Evolutionary conservation across 1,140 invertebrate genomes (phyloP), one percentile per base, ranked within the genome.

Genomic region (Colletes latitarsis): DNA sequence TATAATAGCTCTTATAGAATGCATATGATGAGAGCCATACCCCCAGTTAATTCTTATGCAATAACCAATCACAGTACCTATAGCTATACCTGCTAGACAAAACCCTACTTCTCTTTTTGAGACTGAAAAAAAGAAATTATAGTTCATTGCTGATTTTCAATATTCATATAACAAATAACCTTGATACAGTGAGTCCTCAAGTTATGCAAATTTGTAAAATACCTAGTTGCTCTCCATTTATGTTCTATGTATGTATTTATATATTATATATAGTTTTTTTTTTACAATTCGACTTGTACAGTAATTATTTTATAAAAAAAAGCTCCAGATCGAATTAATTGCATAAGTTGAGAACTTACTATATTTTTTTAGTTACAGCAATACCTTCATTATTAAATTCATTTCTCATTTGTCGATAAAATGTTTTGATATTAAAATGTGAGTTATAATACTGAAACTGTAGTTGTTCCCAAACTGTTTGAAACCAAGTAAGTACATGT

Each of bases 1-100:
- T 78, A 94, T 93, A 21, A 95, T 85, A 64, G 94, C 93, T 91
- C 93, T 94, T 92, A 95, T 94, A 71, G 92, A 90, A 76, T 93
- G 91, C 41, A 93, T 77, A 69, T 92, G 89, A 77, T 82, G 83
- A 68, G 91, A 84, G 39, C 88, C 75, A 76, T 89, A 88, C 80
- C 88, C 87, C 83, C 91, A 91, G 74, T 91, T 90, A 46, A 92
- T 69, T 14, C 93, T 93, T 68, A 94, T 86, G 81, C 85, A 90
- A 30, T 94, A 91, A 21, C 95, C 95, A 81, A 95, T 88, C 49
- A 94, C 60, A 73, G 90, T 89, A 66, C 95, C 95, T 66, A 93
- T 72, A 12, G 93, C 52, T 76, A 95, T 86, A 62, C 95, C 94
- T 52, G 90, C 88, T 82, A 93, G 77, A 70, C 94, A 93, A 90